Percentiles rank a stretch among this genome's conserved stretches.
Evolutionary conservation across 1,140 invertebrate genomes (phyloP).

Genomic region (Drosophila rhopaloa): DNA sequence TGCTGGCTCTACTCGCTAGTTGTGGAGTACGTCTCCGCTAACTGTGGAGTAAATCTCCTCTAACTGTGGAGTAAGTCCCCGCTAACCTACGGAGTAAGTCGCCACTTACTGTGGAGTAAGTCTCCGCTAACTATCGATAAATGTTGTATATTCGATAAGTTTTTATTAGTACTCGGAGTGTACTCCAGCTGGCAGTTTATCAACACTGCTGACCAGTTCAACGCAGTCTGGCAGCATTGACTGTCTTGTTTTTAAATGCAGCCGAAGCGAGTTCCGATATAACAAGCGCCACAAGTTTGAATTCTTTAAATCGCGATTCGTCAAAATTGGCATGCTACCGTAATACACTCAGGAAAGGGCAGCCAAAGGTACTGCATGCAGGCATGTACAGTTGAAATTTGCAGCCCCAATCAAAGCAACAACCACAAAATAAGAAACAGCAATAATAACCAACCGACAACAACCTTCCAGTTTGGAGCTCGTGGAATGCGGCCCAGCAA

Average conservation of each 20-base stretch:
- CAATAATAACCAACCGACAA: constrained; percentile 3
- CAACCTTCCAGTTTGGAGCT: constrained; percentile 24
- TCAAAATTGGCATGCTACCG: background rate
- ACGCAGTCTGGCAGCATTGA: constrained; percentile 5
- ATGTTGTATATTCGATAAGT: background rate
- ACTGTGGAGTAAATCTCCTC: too few relatives aligned
- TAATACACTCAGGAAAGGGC: background rate
- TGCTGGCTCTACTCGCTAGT: too few relatives aligned
- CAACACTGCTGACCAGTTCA: background rate
- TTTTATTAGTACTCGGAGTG: too few relatives aligned
- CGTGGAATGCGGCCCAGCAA: constrained; percentile 74
- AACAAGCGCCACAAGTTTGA: background rate
- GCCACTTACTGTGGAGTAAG: too few relatives aligned
- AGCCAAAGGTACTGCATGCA: background rate
- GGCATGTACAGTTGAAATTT: background rate
- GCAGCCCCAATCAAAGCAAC: constrained; percentile 11
- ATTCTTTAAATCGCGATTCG: background rate
- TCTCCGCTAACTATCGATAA: too few relatives aligned
- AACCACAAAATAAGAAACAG: constrained; percentile 5
- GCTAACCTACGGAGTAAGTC: too few relatives aligned
- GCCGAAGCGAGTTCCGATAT: background rate
- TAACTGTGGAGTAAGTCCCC: too few relatives aligned
- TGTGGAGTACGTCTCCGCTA: too few relatives aligned
- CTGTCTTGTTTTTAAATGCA: constrained; percentile 4
- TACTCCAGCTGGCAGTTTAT: background rate